Conservation (phyloP, 1,140 invertebrate species). For the Aphidius ervi region DNA sequence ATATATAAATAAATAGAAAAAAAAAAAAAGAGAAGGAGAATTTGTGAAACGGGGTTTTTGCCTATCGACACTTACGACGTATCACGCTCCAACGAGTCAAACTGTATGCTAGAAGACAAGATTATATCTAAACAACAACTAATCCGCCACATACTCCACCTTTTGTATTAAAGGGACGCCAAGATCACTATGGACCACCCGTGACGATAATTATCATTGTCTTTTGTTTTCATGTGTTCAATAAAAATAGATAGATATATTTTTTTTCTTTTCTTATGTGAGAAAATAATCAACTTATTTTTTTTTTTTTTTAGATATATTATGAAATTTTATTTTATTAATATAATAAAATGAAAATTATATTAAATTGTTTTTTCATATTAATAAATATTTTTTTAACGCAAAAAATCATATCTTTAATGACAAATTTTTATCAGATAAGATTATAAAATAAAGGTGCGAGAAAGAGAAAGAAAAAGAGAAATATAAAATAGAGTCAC, state of each 20-base stretch:
- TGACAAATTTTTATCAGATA: not conserved
- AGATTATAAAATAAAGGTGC: not conserved
- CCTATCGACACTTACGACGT: constrained; percentile 10
- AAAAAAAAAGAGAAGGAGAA: not conserved
- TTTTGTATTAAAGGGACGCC: constrained; percentile 7
- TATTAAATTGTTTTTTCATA: not conserved
- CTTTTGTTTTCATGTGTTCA: not conserved
- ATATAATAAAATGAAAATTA: not conserved
- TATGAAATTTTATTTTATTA: no score
- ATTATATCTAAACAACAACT: constrained; percentile 11
- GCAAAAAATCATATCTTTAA: not conserved
- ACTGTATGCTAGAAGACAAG: constrained; percentile 12
- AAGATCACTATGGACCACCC: constrained; percentile 23
- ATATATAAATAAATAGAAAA: not conserved
- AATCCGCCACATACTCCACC: constrained; percentile 6
- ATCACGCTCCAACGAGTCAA: constrained; percentile 15
- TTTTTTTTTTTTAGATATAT: not conserved
- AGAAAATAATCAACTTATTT: constrained; percentile 4
- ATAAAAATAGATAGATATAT: no score
- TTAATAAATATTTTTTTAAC: not conserved
- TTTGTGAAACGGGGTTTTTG: constrained; percentile 8
- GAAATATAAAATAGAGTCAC: not conserved
- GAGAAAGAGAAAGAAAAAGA: not conserved
- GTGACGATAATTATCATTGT: constrained; percentile 22
- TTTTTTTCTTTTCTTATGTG: no score